Conservation (phyloP, 2,113 vertebrate genomes). For the Okapia johnstoni region DNA sequence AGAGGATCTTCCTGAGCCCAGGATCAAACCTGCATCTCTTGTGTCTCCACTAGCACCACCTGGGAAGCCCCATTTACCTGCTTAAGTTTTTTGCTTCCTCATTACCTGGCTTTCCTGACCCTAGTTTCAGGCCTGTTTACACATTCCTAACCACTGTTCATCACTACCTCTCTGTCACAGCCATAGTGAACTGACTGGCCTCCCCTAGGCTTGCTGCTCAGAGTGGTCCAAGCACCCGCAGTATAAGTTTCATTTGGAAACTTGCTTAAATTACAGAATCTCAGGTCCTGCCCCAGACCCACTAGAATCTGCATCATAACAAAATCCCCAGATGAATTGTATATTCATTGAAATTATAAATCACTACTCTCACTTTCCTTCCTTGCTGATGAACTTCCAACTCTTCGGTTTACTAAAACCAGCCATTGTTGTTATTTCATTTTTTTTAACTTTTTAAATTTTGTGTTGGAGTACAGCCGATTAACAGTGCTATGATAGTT, state of each 20-base stretch:
- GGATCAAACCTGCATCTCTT: background rate
- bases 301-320: background rate
- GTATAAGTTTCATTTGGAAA: background rate
- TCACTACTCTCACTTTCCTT: background rate
- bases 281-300: background rate
- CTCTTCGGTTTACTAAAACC: background rate
- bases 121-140: background rate
- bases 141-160: background rate
- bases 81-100: background rate
- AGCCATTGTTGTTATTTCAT: background rate
- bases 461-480: background rate
- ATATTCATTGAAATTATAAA: background rate
- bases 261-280: background rate
- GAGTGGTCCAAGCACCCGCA: background rate
- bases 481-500: background rate
- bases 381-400: background rate
- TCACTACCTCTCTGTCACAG: background rate
- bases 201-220: background rate
- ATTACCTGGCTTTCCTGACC: background rate
- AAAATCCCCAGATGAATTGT: background rate
- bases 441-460: background rate
- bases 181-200: background rate
- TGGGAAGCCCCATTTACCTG: background rate
- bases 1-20: background rate
- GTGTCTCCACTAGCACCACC: background rate